These are phyloP conservation scores for Triplophysa tibetana DNA, from an alignment of 2,113 vertebrate genomes.

Conservation along the genomic window DNA sequence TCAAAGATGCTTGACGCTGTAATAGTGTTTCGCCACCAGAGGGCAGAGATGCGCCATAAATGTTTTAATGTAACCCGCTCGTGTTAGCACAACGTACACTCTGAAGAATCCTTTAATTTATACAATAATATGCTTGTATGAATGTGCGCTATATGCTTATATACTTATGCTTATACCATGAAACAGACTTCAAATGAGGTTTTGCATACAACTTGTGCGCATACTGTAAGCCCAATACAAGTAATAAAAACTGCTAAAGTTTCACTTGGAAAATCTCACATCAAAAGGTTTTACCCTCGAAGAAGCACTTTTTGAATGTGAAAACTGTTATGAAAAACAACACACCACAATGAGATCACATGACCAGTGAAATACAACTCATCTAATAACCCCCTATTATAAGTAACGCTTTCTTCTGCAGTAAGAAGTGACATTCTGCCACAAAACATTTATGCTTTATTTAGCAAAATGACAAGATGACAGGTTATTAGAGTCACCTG, in stretches of 20 bases:
- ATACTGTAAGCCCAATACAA: background rate
- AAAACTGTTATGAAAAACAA: no score
- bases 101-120: no score
- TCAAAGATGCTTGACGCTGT: background rate
- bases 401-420: background rate
- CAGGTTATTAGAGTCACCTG: constrained; percentile 5
- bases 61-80: background rate
- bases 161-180: no score
- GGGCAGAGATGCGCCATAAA: constrained; percentile 4
- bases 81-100: no score
- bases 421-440: constrained; percentile 17
- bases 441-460: constrained; percentile 2
- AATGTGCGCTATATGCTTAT: no score
- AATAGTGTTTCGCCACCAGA: constrained; percentile 19
- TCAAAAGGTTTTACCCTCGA: background rate
- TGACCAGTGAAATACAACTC: no score
- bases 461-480: constrained; percentile 4
- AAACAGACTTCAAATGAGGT: background rate
- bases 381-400: no score
- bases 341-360: no score
- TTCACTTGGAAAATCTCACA: background rate
- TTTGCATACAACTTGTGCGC: no score
- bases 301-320: background rate
- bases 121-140: no score
- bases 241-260: background rate